Evolutionary conservation across 2,888 invertebrate genomes (phyloP), one percentile per base, ranked within the genome.

Genomic region (Lepidochrysops patricia): DNA sequence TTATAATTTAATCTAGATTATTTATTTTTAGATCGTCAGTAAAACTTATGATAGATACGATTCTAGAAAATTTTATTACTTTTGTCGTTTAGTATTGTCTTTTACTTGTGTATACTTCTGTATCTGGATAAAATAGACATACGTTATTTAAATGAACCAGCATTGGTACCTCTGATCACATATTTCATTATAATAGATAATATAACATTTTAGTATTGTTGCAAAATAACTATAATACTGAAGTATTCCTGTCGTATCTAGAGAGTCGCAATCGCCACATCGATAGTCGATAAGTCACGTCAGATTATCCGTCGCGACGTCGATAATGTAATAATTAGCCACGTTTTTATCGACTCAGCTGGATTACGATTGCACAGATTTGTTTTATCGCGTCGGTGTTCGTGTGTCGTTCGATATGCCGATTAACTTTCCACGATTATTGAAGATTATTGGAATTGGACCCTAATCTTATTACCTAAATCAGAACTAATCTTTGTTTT

Each of bases 281-380:
- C 29, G 54, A 54, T 9, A 57, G 48, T 59, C 60, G 73, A 74
- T 73, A 71, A 66, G 61, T 65, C 72, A 72, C 73, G 72, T 66
- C 26, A 74, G 76, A 78, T 81, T 68, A 79, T 78, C 76, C 79
- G 66, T 48, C 60, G 63, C 63, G 58, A 57, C 68, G 72, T 70
- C 68, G 76, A 76, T 79, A 76, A 73, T 68, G 72, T 68, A 72
- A 64, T 67, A 68, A 72, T 73, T 76, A 79, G 75, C 74, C 73
- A 29, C 29, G 66, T 61, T 57, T 70, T 74, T 85, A 84, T 82
- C 79, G 70, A 65, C 65, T 73, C 66, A 73, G 72, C 72, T 67
- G 77, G 77, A 82, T 82, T 82, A 82, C 70, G 67, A 79, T 77
- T 75, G 72, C 77, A 76, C 77, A 82, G 86, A 86, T 87, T 43